A percentile compares a stretch with the other conserved stretches of the same genome.
Conservation (phyloP, 37 sponge, comb jelly and placozoan genomes). For the Aphrocallistes beatrix region DNA sequence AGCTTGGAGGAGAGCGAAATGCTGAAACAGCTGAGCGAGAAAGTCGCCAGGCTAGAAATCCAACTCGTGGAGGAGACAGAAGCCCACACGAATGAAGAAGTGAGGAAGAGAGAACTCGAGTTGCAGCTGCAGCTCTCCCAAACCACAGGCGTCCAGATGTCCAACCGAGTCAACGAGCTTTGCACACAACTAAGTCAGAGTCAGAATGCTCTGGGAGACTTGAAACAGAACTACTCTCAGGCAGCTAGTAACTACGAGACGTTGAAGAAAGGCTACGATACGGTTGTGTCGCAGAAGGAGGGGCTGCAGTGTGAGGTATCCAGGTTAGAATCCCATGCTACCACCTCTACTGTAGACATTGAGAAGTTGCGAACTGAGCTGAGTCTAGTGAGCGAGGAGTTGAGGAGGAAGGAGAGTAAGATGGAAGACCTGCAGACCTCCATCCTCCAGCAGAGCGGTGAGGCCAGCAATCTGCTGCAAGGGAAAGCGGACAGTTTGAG, state of each 20-base stretch:
- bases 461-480: neutral
- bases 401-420: neutral
- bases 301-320: neutral
- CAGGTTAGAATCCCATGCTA: neutral
- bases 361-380: neutral
- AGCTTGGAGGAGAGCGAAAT: neutral
- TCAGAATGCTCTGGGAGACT: neutral
- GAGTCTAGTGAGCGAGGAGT: neutral
- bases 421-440: neutral
- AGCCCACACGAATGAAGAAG: neutral
- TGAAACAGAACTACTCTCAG: neutral
- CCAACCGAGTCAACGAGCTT: neutral
- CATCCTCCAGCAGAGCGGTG: neutral
- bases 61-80: neutral
- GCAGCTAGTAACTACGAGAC: neutral
- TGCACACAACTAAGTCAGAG: neutral
- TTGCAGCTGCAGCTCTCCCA: slow-evolving; percentile 4
- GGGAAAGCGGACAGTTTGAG: neutral
- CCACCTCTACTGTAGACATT: neutral
- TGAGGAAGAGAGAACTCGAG: neutral
- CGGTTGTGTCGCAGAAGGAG: neutral
- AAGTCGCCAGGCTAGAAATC: neutral
- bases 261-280: neutral
- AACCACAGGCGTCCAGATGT: neutral
- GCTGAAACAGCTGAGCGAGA: slow-evolving; percentile 6